Evolutionary conservation across 2,888 invertebrate genomes (phyloP), one percentile per base, ranked within the genome.

Genomic region (Volucella bombylans): DNA sequence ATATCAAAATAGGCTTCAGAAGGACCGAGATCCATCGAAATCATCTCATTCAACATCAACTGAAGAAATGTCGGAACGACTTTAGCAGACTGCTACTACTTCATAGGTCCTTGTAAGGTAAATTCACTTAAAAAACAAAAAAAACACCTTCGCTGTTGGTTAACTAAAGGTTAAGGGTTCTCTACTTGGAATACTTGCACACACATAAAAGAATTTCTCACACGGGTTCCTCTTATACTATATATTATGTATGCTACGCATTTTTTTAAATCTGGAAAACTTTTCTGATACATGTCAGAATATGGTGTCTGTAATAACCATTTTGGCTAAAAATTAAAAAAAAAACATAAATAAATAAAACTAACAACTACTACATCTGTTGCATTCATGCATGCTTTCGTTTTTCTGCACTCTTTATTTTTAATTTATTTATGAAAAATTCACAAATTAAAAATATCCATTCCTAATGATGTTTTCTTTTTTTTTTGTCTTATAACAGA

Each of bases 21-120:
- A 85, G 80, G 89, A 81, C 76, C 88, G 88, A 59, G 85, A 88
- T 73, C 86, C 88, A 77, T 87, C 89, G 71, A 89, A 87, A 77
- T 88, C 88, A 76, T 88, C 89, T 62, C 88, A 87, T 64, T 90
- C 90, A 54, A 89, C 90, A 18, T 41, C 61, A 65, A 71, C 86
- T 64, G 86, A 86, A 69, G 86, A 82, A 59, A 54, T 86, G 54
- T 82, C 86, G 54, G 86, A 86, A 10, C 86, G 82, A 65, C 64
- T 86, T 10, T 86, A 72, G 77, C 61, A 59, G 57, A 89, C 85
- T 86, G 86, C 71, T 62, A 64, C 4, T 87, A 72, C 31, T 55
- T 18, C 43, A 77, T 49, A 49, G 54, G 47, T 65, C 15, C 50
- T 64, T 23, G 14, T 73, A 77, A 76, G 77, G 80, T 78, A 83